Base-by-base conservation (phyloP, 2,888 invertebrate species). In the Drosophila lutescens region DNA sequence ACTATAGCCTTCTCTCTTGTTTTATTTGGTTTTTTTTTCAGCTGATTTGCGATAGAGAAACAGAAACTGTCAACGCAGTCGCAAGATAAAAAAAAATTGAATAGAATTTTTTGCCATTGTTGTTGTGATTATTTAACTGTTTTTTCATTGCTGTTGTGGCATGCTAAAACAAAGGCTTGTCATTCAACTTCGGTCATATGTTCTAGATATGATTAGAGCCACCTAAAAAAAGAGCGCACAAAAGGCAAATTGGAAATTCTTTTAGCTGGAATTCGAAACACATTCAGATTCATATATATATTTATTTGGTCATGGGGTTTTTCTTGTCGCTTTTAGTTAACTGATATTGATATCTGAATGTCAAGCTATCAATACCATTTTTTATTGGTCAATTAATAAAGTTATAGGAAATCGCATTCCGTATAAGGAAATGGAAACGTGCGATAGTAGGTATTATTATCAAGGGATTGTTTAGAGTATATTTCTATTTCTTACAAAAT, bases 111-210 rank as follows among this genome's bases (percentile, higher is more conserved):
- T 57, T 43, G 38, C 23, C 34, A 44, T 46, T 61, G 32, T 34
- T 15, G 23, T 68, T 61, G 55, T 66, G 56, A 68, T 60, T 74
- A 66, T 75, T 74, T 67, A 60, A 75, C 67, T 59, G 72, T 51
- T 51, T 59, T 57, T 54, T 53, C 17, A 20, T 53, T 56, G 57
- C 50, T 41, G 26, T 57, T 74, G 49, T 59, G 62, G 30, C 68
- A 60, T 60, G 74, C 68, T 73, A 87, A 85, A 82, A 87, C 74
- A 82, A 85, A 74, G 72, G 76, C 79, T 56, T 75, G 69, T 67
- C 76, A 57, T 26, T 30, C 44, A 53, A 41, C 38, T 43, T 54
- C 9, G 60, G 51, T 68, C 54, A 44, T 60, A 57, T 70, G 53
- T 74, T 63, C 41, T 26, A 71, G 74, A 71, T 71, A 71, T 71